Evolutionary conservation across 2,888 invertebrate genomes (phyloP).

Genomic region (Hypomecis atomaria): DNA sequence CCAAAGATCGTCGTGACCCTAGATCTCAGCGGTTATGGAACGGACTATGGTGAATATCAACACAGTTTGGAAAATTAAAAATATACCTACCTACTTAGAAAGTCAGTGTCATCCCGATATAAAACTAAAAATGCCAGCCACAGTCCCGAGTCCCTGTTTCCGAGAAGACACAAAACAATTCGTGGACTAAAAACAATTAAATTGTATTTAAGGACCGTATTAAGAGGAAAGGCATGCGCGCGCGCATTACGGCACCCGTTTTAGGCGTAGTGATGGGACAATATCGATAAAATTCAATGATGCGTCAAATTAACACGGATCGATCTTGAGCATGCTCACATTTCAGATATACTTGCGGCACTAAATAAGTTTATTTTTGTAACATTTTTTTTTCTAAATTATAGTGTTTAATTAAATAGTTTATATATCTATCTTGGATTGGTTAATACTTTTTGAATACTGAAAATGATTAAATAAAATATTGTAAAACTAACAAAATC

Average conservation of each 20-base stretch:
- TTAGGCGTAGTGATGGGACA: conserved; percentile 61
- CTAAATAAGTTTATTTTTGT: too few relatives aligned
- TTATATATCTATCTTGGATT: too few relatives aligned
- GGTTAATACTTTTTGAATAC: too few relatives aligned
- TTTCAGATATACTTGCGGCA: too few relatives aligned
- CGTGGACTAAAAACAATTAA: conserved; percentile 80
- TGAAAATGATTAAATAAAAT: not conserved
- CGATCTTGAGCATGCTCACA: too few relatives aligned
- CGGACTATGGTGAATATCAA: too few relatives aligned
- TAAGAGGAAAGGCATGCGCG: conserved; percentile 64
- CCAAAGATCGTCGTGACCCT: too few relatives aligned
- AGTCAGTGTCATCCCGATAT: conserved; percentile 40
- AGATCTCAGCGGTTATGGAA: too few relatives aligned
- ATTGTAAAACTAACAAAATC: not conserved
- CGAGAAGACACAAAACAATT: conserved; percentile 69
- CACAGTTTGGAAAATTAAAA: not conserved
- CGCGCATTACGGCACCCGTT: conserved; percentile 45
- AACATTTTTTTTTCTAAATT: too few relatives aligned
- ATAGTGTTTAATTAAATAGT: too few relatives aligned
- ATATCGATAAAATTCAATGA: too few relatives aligned
- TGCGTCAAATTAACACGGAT: too few relatives aligned
- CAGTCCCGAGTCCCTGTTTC: conserved; percentile 53
- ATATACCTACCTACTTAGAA: not conserved
- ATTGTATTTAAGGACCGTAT: conserved; percentile 80
- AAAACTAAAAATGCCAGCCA: conserved; percentile 50